phyloP scores from a whole-genome alignment of 1,140 invertebrate species.

The Drosophila pruinosa region DNA sequence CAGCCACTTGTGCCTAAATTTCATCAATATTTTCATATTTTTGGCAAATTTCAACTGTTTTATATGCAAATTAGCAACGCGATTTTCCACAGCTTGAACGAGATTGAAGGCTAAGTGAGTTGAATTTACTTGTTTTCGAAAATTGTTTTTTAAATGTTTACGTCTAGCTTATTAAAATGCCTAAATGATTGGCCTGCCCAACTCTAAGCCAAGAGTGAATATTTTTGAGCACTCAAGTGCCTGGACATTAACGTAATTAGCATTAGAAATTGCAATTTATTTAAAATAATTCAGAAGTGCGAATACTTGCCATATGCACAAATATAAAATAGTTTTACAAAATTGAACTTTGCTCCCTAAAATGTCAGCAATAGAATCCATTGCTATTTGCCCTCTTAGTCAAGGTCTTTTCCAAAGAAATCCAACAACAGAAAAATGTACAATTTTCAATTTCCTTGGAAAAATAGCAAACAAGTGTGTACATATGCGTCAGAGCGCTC shows the following conservation, averaged over 20 bases:
- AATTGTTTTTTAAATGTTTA: constrained; percentile 65
- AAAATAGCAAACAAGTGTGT: not conserved
- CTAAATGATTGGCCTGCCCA: constrained; percentile 48
- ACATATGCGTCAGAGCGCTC: not conserved
- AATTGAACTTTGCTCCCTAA: not conserved
- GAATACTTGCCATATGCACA: too few species aligned
- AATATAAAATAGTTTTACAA: too few species aligned
- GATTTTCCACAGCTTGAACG: constrained; percentile 59
- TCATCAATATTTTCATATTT: constrained; percentile 81
- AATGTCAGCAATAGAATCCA: not conserved
- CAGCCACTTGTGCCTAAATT: constrained; percentile 60
- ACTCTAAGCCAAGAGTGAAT: not conserved
- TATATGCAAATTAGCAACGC: constrained; percentile 82
- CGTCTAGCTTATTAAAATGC: constrained; percentile 53
- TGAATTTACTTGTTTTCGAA: constrained; percentile 41
- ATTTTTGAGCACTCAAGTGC: constrained; percentile 50
- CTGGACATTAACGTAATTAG: constrained; percentile 44
- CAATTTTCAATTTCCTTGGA: not conserved
- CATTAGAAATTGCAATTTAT: too few species aligned
- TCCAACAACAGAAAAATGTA: not conserved
- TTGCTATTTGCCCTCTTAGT: not conserved
- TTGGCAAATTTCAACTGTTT: constrained; percentile 78
- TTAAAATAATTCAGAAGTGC: too few species aligned
- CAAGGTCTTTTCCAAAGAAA: constrained; percentile 1
- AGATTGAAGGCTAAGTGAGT: constrained; percentile 12